Conservation (phyloP, 2,113 vertebrate species). For the Anoplopoma fimbria region DNA sequence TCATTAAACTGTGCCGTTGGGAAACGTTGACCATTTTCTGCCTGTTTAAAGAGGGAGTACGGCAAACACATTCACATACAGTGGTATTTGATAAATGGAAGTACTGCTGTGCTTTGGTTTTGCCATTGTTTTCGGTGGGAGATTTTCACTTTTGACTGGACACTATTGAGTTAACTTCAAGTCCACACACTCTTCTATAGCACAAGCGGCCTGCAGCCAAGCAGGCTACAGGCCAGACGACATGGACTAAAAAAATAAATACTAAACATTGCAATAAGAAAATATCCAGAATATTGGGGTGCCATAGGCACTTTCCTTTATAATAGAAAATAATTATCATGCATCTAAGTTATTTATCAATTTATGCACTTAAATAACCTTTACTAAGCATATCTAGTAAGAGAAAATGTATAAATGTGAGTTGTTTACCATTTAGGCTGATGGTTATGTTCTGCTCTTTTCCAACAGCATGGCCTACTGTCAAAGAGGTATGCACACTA, state of each 20-base stretch:
- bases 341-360: conserved; percentile 49
- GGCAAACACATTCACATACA: conserved; percentile 2
- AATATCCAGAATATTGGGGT: conserved; percentile 6
- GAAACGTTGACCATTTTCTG: conserved; percentile 16
- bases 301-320: conserved; percentile 28
- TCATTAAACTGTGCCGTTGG: conserved; percentile 15
- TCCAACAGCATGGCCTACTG: conserved; percentile 68
- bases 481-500: conserved; percentile 64
- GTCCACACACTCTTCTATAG: conserved; percentile 65
- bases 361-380: conserved; percentile 34
- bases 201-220: conserved; percentile 50
- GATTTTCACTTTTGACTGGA: conserved; percentile 50
- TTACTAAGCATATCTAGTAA: conserved; percentile 41
- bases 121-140: conserved; percentile 4
- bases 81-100: background rate
- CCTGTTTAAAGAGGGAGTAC: conserved; percentile 21
- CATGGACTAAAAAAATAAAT: conserved; percentile 32
- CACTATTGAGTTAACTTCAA: conserved; percentile 72
- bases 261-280: conserved; percentile 35
- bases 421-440: conserved; percentile 72
- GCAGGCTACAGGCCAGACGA: conserved; percentile 61
- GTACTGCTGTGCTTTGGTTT: background rate
- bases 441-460: conserved; percentile 71
- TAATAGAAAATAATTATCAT: conserved; percentile 40
- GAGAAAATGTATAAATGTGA: conserved; percentile 67